Percentiles rank a stretch among this genome's conserved stretches.
Conservation (phyloP, 2,797 vertebrate species). For the Borostomias antarcticus region DNA sequence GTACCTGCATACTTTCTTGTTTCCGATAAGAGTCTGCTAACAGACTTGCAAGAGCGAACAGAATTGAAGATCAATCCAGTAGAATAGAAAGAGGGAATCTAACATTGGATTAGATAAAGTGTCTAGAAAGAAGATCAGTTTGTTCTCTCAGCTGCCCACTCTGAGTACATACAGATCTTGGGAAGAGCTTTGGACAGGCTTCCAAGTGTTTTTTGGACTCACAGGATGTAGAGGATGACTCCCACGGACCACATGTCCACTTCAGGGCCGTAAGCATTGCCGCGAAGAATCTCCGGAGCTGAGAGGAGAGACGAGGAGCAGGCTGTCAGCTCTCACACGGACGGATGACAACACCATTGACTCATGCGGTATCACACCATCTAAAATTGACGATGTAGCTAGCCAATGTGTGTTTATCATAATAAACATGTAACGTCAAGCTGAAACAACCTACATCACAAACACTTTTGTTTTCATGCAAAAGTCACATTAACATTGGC, state of each 20-base stretch:
- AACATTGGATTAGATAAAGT: neutral
- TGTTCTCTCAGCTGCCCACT: neutral
- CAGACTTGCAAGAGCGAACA: neutral
- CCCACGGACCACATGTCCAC: slow-evolving; percentile 94
- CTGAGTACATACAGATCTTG: slow-evolving; percentile 2
- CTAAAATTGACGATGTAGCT: too few relatives aligned
- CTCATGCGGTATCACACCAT: neutral
- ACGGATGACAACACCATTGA: neutral
- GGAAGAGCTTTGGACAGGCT: slow-evolving; percentile 10
- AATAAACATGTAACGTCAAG: too few relatives aligned
- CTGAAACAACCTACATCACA: neutral
- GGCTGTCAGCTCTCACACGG: slow-evolving; percentile 11
- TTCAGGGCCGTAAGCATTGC: slow-evolving; percentile 84
- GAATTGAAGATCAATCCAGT: neutral
- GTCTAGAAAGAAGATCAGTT: neutral
- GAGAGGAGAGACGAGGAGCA: slow-evolving; percentile 40
- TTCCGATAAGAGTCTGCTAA: neutral
- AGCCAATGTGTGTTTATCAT: too few relatives aligned
- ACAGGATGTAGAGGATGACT: slow-evolving; percentile 91
- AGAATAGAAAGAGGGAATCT: neutral
- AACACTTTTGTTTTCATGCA: too few relatives aligned
- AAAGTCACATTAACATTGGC: neutral
- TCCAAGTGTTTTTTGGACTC: slow-evolving; percentile 60
- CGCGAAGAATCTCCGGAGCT: slow-evolving; percentile 83
- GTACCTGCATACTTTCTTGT: neutral